Conservation (phyloP, 2,888 invertebrate genomes). For the Scaeva pyrastri region DNA sequence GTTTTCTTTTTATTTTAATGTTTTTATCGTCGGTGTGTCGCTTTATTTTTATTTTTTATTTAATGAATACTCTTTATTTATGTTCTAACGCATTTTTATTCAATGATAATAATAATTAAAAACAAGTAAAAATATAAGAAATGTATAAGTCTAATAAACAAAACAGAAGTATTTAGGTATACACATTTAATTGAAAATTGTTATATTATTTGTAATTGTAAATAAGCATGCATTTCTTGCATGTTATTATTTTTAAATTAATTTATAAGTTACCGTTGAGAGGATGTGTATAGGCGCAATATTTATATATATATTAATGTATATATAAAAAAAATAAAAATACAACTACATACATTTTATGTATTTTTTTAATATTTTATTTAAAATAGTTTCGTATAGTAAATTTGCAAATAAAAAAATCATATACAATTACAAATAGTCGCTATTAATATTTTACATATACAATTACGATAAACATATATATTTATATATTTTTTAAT, state of each 20-base stretch:
- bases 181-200: slow-evolving; percentile 19
- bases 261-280: slow-evolving; percentile 29
- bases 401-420: slow-evolving; percentile 67
- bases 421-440: slow-evolving; percentile 54
- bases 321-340: slow-evolving; percentile 19
- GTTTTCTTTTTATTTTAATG: not conserved
- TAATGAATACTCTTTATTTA: slow-evolving; percentile 50
- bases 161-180: slow-evolving; percentile 27
- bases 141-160: slow-evolving; percentile 35
- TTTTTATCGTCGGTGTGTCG: slow-evolving; percentile 67
- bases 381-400: slow-evolving; percentile 36
- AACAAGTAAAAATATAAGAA: slow-evolving; percentile 44
- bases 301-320: too few species aligned
- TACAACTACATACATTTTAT: slow-evolving; percentile 36
- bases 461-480: slow-evolving; percentile 62
- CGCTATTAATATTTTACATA: slow-evolving; percentile 46
- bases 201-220: slow-evolving; percentile 20
- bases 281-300: slow-evolving; percentile 16
- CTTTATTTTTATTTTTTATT: slow-evolving; percentile 34
- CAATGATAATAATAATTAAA: slow-evolving; percentile 37
- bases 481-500: slow-evolving; percentile 55
- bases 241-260: slow-evolving; percentile 37
- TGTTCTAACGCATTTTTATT: slow-evolving; percentile 59
- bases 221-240: slow-evolving; percentile 41
- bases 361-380: slow-evolving; percentile 35